Conservation (phyloP, 2,797 vertebrate species). For the Bradypodion ventrale region DNA sequence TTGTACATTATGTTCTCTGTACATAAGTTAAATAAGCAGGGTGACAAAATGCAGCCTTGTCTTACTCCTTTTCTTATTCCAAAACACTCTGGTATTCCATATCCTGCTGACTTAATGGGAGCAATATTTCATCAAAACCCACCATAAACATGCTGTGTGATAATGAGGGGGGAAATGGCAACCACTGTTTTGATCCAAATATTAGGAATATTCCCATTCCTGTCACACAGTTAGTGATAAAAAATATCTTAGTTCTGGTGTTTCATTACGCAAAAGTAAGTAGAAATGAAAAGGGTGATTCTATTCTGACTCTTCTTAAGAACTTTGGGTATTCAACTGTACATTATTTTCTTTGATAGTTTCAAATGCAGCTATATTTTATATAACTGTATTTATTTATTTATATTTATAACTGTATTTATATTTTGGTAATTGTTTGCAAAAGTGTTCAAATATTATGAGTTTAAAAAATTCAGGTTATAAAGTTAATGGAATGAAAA, state of each 20-base stretch:
- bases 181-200: background rate
- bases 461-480: background rate
- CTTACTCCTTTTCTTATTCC: too few species aligned
- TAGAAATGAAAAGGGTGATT: background rate
- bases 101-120: background rate
- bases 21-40: too few species aligned
- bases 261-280: background rate
- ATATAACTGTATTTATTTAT: too few species aligned
- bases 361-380: slow-evolving; percentile 6
- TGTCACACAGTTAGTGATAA: background rate
- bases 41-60: too few species aligned
- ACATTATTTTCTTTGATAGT: background rate
- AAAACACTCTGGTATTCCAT: too few species aligned
- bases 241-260: background rate
- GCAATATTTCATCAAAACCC: background rate
- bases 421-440: background rate
- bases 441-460: background rate
- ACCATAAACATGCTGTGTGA: background rate
- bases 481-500: background rate
- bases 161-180: background rate
- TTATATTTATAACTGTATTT: too few species aligned
- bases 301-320: background rate
- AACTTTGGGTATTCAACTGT: background rate
- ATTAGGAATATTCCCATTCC: background rate
- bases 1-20: too few species aligned